Evolutionary conservation across 2,888 invertebrate genomes (phyloP).

Genomic region (Plagodis pulveraria): DNA sequence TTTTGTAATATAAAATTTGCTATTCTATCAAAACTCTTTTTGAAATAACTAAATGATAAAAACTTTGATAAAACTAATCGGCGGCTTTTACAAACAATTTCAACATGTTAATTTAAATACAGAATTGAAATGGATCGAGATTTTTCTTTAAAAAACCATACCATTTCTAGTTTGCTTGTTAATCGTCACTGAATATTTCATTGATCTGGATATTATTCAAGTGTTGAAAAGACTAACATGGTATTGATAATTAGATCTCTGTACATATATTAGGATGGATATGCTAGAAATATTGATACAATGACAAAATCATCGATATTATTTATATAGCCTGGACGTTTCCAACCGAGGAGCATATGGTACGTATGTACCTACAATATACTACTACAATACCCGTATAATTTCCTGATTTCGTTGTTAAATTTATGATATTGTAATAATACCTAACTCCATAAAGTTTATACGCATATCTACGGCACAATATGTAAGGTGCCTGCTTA

Average conservation of each 20-base stretch:
- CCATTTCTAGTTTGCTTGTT: constrained; percentile 44
- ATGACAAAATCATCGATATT: not conserved
- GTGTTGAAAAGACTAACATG: constrained; percentile 49
- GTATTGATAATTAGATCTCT: constrained; percentile 22
- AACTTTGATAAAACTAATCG: constrained; percentile 3
- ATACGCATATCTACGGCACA: too few species aligned
- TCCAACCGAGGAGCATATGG: too few species aligned
- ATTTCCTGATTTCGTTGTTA: too few species aligned
- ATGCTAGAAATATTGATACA: constrained; percentile 4
- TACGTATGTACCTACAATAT: too few species aligned
- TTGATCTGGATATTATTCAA: constrained; percentile 70
- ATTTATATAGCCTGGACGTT: too few species aligned
- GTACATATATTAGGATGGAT: constrained; percentile 8
- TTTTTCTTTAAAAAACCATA: constrained; percentile 49
- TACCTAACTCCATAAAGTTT: too few species aligned
- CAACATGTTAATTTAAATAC: not conserved
- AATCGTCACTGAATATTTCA: constrained; percentile 79
- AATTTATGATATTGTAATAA: too few species aligned
- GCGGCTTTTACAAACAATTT: constrained; percentile 17
- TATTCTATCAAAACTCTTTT: constrained; percentile 6
- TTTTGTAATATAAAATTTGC: constrained; percentile 7
- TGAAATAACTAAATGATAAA: constrained; percentile 10
- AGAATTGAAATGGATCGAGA: constrained; percentile 61
- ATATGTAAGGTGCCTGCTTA: too few species aligned
- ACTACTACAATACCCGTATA: too few species aligned